Evolutionary conservation across 2,113 vertebrate species (phyloP).

Genomic region (Amblyopsis rosae): DNA sequence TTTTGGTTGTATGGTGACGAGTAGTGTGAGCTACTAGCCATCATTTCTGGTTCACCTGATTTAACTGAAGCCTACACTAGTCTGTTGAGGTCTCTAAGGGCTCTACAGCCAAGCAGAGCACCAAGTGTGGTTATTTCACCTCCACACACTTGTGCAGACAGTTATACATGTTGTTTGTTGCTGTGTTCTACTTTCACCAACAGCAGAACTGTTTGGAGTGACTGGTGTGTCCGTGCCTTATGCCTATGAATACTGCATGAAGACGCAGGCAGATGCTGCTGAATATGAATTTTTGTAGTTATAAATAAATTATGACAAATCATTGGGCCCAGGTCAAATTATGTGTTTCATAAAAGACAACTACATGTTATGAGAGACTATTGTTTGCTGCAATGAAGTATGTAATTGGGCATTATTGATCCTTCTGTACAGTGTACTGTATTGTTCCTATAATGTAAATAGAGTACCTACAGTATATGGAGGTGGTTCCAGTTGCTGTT

Average conservation of each 20-base stretch:
- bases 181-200: slow-evolving; percentile 17
- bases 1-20: too few relatives aligned
- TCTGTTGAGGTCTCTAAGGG: slow-evolving; percentile 10
- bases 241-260: slow-evolving; percentile 68
- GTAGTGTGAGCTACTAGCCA: background rate
- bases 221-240: slow-evolving; percentile 19
- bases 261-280: slow-evolving; percentile 61
- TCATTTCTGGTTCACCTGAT: slow-evolving; percentile 6
- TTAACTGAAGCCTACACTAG: slow-evolving; percentile 22
- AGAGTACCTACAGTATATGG: background rate
- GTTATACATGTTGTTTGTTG: slow-evolving; percentile 30
- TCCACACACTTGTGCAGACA: background rate
- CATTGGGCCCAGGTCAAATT: slow-evolving; percentile 30
- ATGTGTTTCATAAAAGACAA: slow-evolving; percentile 1
- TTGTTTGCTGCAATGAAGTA: background rate
- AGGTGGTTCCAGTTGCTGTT: slow-evolving; percentile 13
- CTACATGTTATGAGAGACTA: background rate
- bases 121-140: background rate
- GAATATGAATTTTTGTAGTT: slow-evolving; percentile 65
- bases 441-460: too few relatives aligned
- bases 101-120: slow-evolving; percentile 11
- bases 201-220: slow-evolving; percentile 10
- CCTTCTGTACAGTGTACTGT: background rate
- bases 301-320: slow-evolving; percentile 59
- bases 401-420: slow-evolving; percentile 4